phyloP scores from a whole-genome alignment of 2,888 invertebrate genomes.

The Caenorhabditis wallacei region DNA sequence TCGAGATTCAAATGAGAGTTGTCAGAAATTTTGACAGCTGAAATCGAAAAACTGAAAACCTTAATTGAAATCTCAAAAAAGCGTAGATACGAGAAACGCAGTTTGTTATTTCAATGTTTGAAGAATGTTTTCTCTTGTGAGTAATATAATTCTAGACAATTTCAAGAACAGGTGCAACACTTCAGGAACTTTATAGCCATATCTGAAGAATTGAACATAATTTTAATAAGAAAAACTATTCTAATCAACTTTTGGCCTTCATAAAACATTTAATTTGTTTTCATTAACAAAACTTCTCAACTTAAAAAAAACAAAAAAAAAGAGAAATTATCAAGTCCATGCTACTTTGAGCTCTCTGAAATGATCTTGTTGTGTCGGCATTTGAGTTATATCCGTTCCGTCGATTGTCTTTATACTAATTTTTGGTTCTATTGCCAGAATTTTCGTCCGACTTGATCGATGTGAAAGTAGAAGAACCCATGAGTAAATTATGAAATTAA shows the following conservation, averaged over 20 bases:
- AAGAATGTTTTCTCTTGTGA: too few relatives aligned
- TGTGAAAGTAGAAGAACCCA: conserved; percentile 11
- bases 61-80: too few relatives aligned
- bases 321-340: conserved; percentile 9
- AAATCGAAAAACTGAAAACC: too few relatives aligned
- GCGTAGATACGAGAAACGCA: too few relatives aligned
- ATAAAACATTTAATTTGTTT: too few relatives aligned
- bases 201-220: too few relatives aligned
- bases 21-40: neutral
- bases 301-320: too few relatives aligned
- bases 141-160: neutral
- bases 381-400: conserved; percentile 5
- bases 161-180: neutral
- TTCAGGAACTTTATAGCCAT: too few relatives aligned
- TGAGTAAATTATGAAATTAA: conserved; percentile 13
- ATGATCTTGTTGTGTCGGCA: conserved; percentile 12
- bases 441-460: conserved; percentile 5
- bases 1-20: neutral
- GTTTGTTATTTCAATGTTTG: too few relatives aligned
- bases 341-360: conserved; percentile 34
- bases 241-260: too few relatives aligned
- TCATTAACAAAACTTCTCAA: too few relatives aligned
- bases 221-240: too few relatives aligned
- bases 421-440: conserved; percentile 26
- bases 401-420: conserved; percentile 13